Conservation (phyloP, 2,888 invertebrate genomes). For the Leucozona laternaria region DNA sequence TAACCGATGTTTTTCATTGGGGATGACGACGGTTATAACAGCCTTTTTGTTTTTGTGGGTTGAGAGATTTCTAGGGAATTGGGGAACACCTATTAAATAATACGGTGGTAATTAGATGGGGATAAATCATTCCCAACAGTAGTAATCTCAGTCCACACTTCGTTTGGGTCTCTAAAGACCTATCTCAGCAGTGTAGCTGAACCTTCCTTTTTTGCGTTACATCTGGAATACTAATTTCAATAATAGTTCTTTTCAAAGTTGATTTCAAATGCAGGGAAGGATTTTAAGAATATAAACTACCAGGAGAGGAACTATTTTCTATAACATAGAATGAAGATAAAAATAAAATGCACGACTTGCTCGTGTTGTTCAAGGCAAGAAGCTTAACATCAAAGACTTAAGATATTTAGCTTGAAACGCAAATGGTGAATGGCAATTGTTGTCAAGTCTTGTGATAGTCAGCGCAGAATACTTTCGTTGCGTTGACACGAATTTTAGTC, state of each 20-base stretch:
- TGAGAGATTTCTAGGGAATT: conserved; percentile 15
- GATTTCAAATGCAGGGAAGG: neutral
- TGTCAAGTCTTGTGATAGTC: no score
- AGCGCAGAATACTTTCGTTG: no score
- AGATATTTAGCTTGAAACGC: no score
- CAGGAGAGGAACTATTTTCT: no score
- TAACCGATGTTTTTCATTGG: conserved; percentile 35
- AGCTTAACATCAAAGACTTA: no score
- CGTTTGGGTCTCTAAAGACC: conserved; percentile 23
- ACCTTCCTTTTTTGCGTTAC: conserved; percentile 11
- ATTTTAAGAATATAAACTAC: neutral
- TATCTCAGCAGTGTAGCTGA: conserved; percentile 16
- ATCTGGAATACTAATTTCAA: conserved; percentile 65
- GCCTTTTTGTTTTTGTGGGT: conserved; percentile 18
- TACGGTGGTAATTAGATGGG: conserved; percentile 62
- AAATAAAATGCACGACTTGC: no score
- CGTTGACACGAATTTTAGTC: no score
- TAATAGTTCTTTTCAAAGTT: conserved; percentile 22
- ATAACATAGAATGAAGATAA: no score
- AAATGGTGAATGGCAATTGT: no score
- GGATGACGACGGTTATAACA: neutral
- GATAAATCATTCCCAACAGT: conserved; percentile 54
- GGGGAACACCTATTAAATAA: conserved; percentile 50
- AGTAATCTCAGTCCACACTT: conserved; percentile 9
- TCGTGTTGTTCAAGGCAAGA: no score